Conservation (phyloP, 1,140 invertebrate genomes). For the Holotrichia oblita region DNA sequence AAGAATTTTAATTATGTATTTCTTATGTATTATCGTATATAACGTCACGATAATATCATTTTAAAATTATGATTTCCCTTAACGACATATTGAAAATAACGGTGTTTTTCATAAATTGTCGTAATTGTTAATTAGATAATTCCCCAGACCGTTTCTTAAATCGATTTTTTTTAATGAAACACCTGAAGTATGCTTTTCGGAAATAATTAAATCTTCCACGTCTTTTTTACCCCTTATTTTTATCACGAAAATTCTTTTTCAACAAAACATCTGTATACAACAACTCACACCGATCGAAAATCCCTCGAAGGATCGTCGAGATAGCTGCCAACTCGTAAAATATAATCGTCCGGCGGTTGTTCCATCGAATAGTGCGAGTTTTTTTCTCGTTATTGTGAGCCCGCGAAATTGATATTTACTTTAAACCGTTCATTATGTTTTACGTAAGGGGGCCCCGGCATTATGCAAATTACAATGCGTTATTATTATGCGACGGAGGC, state of each 20-base stretch:
- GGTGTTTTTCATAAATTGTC: background rate
- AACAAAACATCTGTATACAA: background rate
- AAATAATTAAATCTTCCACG: constrained; percentile 13
- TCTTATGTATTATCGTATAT: background rate
- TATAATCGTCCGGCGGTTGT: background rate
- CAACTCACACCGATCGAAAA: background rate
- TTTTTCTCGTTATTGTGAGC: background rate
- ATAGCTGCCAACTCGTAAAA: background rate
- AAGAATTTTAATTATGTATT: background rate
- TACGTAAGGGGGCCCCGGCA: constrained; percentile 11
- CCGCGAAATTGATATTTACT: constrained; percentile 29
- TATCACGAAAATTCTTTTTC: background rate
- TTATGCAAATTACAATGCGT: constrained; percentile 30
- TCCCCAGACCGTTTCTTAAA: background rate
- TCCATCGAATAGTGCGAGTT: constrained; percentile 5
- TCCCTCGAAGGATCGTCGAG: background rate
- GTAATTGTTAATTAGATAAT: constrained; percentile 31
- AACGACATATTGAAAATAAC: constrained; percentile 26
- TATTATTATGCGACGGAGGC: constrained; percentile 9
- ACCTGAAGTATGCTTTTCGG: background rate
- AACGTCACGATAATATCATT: constrained; percentile 4
- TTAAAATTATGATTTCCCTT: constrained; percentile 1
- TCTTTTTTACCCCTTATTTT: background rate
- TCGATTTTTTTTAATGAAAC: constrained; percentile 8
- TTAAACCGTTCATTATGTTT: constrained; percentile 34